Conservation (phyloP, 2,797 vertebrate genomes). For the Melanotaenia pygmaea region DNA sequence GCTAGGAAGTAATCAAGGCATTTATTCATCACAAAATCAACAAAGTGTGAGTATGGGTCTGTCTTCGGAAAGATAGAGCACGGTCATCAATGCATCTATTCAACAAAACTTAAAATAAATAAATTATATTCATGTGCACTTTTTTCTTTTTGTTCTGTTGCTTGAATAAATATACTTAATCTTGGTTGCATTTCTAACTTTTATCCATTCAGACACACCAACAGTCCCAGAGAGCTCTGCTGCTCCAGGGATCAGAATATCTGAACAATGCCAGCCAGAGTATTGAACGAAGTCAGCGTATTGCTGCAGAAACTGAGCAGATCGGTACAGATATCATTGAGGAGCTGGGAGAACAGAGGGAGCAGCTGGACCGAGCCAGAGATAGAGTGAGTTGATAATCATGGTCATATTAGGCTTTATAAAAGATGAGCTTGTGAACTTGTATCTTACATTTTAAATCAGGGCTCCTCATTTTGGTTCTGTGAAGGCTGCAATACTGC, state of each 20-base stretch:
- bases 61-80: background rate
- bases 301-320: conserved; percentile 92
- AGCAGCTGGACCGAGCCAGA: conserved; percentile 93
- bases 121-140: background rate
- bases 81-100: background rate
- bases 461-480: too few species aligned
- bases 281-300: conserved; percentile 91
- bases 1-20: conserved; percentile 78
- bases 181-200: background rate
- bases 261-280: conserved; percentile 91
- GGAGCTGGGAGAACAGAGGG: conserved; percentile 94
- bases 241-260: conserved; percentile 92
- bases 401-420: background rate
- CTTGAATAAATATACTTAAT: conserved; percentile 6
- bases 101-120: background rate
- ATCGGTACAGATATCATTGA: conserved; percentile 95
- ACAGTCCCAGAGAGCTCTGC: conserved; percentile 90
- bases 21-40: conserved; percentile 89
- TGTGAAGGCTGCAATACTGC: too few species aligned
- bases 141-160: background rate
- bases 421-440: too few species aligned
- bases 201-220: conserved; percentile 83
- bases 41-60: conserved; percentile 86
- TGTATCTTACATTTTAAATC: too few species aligned
- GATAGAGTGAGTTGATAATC: conserved; percentile 83